A percentile compares a stretch with the other conserved stretches of the same genome.
These are phyloP conservation scores for Ailuropoda melanoleuca DNA, from an alignment of 2,113 vertebrate genomes.

Conservation along the genomic window DNA sequence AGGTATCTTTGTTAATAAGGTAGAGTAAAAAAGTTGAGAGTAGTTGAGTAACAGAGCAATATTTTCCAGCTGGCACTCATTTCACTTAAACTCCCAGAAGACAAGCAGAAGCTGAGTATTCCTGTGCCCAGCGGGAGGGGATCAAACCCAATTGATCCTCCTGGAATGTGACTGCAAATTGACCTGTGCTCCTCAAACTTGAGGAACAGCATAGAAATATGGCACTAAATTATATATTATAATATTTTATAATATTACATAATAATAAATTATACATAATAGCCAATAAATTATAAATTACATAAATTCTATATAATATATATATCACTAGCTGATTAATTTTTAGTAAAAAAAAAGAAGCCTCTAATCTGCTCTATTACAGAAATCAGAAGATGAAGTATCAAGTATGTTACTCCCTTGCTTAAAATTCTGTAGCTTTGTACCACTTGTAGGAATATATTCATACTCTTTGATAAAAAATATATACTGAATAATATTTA, in stretches of 20 bases:
- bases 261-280: neutral
- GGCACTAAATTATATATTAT: neutral
- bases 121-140: neutral
- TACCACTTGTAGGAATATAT: neutral
- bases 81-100: neutral
- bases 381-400: neutral
- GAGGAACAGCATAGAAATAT: neutral
- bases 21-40: neutral
- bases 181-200: neutral
- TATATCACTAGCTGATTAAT: neutral
- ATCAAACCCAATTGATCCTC: neutral
- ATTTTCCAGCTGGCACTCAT: neutral
- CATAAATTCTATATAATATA: neutral
- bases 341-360: neutral
- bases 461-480: neutral
- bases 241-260: too few species aligned
- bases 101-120: neutral
- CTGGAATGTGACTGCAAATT: neutral
- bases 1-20: constrained; percentile 12
- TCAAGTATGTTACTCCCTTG: neutral
- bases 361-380: neutral
- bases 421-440: neutral
- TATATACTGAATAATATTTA: neutral
- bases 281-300: neutral
- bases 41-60: neutral